Conservation (phyloP, 53 echinoderm and acorn worm species). For the Henricia sp. region DNA sequence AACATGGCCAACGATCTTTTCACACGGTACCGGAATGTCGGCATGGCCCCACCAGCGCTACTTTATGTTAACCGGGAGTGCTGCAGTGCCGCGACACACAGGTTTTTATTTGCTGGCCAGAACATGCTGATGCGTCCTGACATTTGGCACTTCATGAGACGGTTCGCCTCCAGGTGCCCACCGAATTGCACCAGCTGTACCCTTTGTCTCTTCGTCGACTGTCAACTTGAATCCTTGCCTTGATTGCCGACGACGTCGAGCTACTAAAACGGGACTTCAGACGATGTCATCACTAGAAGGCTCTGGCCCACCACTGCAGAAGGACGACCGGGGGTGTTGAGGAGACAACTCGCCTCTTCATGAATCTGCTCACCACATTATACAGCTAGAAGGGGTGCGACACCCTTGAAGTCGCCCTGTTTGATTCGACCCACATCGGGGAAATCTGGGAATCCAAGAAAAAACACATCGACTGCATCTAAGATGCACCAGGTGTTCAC, state of each 20-base stretch:
- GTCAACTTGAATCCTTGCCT: constrained; percentile 60
- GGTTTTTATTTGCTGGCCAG: too few relatives aligned
- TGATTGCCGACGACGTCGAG: constrained; percentile 58
- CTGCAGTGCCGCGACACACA: too few relatives aligned
- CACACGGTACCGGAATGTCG: too few relatives aligned
- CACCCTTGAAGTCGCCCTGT: constrained; percentile 67
- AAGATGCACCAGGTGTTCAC: too few relatives aligned
- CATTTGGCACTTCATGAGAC: constrained; percentile 77
- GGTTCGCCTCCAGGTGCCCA: constrained; percentile 67
- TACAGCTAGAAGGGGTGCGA: constrained; percentile 55
- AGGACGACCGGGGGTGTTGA: too few relatives aligned
- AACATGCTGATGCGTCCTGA: too few relatives aligned
- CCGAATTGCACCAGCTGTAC: constrained; percentile 69
- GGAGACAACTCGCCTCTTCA: constrained; percentile 38
- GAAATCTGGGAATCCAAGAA: constrained; percentile 66
- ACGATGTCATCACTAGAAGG: not conserved
- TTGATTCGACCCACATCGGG: constrained; percentile 44
- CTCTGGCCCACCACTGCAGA: constrained; percentile 13
- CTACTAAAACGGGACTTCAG: constrained; percentile 47
- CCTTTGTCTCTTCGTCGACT: constrained; percentile 60
- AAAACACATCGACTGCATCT: too few relatives aligned
- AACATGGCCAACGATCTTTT: too few relatives aligned
- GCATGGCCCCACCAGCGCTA: too few relatives aligned
- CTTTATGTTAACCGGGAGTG: too few relatives aligned
- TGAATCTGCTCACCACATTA: constrained; percentile 60